Base-by-base conservation (phyloP, 2,888 invertebrate species). In the Dynastes tityus region DNA sequence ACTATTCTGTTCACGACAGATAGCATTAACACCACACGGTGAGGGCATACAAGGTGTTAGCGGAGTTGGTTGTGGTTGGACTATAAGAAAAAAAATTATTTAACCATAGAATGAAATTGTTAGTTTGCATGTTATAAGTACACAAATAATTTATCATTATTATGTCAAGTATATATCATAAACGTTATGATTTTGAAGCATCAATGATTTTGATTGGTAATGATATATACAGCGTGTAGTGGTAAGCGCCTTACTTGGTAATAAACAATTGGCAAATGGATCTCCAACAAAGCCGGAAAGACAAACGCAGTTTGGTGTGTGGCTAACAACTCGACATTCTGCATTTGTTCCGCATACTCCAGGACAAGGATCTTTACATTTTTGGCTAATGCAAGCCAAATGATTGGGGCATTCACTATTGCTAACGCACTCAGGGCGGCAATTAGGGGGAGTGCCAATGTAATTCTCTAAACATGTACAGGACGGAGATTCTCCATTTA, bases 301-400 rank as follows among this genome's bases (percentile, higher is more conserved):
- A 84, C 95, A 95, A 80, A 90, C 90, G 92, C 90, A 94, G 91
- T 76, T 95, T 91, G 85, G 93, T 89, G 87, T 95, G 92, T 91
- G 94, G 87, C 93, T 95, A 84, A 92, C 91, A 5, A 95, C 94
- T 81, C 92, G 91, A 87, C 96, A 96, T 78, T 92, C 87, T 5
- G 95, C 94, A 82, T 92, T 92, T 79, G 90, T 88, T 11, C 96
- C 97, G 86, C 97, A 97, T 0, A 93, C 90, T 78, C 93, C 94
- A 0, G 90, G 89, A 84, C 96, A 96, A 2, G 95, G 95, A 86
- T 94, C 93, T 88, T 90, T 91, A 87, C 95, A 96, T 90, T 94
- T 94, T 84, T 93, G 91, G 85, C 93, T 93, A 13, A 94, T 91
- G 86, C 95, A 96, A 61, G 95, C 94, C 85, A 92, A 89, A 84